phyloP scores from a whole-genome alignment of 2,797 vertebrate genomes.

The Rhincodon typus region DNA sequence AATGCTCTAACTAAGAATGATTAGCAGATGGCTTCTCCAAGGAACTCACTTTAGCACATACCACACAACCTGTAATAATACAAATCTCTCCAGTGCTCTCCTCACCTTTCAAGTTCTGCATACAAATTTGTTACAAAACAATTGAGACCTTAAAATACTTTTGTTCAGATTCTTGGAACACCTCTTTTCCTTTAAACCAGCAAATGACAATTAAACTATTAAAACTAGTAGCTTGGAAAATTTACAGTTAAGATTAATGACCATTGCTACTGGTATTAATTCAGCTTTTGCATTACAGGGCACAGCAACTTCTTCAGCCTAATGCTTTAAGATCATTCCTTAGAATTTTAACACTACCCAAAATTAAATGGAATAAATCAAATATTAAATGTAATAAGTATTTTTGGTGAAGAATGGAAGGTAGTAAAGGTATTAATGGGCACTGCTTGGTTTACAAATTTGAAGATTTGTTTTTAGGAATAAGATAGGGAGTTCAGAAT shows the following conservation, averaged over 20 bases:
- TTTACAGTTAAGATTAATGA: constrained; percentile 27
- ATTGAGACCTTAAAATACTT: background rate
- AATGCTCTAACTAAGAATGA: background rate
- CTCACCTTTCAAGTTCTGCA: background rate
- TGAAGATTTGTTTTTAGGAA: background rate
- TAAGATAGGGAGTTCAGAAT: background rate
- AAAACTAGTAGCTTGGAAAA: background rate
- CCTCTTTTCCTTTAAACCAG: constrained; percentile 8
- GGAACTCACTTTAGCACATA: background rate
- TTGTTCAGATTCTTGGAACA: background rate
- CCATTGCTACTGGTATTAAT: background rate
- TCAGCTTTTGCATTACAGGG: background rate
- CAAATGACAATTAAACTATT: background rate
- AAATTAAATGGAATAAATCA: background rate
- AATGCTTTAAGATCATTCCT: background rate
- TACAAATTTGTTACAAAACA: background rate
- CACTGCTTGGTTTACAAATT: background rate
- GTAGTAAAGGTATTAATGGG: background rate
- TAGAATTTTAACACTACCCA: too few relatives aligned
- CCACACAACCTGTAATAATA: too few relatives aligned
- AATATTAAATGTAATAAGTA: background rate
- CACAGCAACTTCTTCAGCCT: constrained; percentile 3
- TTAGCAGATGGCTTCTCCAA: background rate
- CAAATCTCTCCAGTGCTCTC: background rate
- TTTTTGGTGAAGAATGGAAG: background rate